Evolutionary conservation across 30 jellyfish, hydroid and myxozoan genomes (phyloP), one percentile per base, ranked within the genome.

Genomic region (Phacellophora camtschatica): DNA sequence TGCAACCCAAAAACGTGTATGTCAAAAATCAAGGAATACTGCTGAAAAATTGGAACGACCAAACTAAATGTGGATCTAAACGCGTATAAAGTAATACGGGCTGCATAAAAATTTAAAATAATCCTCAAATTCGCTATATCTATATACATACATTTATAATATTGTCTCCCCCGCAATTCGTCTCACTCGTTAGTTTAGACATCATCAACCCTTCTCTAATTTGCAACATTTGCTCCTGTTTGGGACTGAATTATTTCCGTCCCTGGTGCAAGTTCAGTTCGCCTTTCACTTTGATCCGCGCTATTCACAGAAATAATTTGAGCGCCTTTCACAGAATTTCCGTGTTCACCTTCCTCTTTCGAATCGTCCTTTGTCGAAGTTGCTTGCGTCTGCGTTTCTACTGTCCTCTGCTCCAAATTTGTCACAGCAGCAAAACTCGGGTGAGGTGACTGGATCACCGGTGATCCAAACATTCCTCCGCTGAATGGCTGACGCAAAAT

Each of bases 401-500:
- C 95, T 0, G 96, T 92, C 31, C 97, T 67, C 20, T 85, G 97
- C 50, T 85, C 98, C 35, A 84, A 24, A 69, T 48, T 90, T 4
- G 83, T 16, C 45, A 88, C 62, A 31, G 84, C 84, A 1, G 81
- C 83, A 25, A 73, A 49, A 34, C 74, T 72, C 19, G 86, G 83
- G 45, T 66, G 81, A 15, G 81, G 46, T 0, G 81, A 56, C 53
- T 78, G 85, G 4, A 81, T 41, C 31, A 75, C 86, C 16, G 95
- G 53, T 28, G 96, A 96, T 10, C 90, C 83, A 46, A 73, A 85
- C 74, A 92, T 92, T 39, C 96, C 84, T 66, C 97, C 97, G 58
- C 90, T 95, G 71, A 85, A 92, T 16, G 98, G 96, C 50, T 90
- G 93, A 23, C 98, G 84, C 19, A 92, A 62, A 37, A 92, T 95